Evolutionary conservation across 2,888 invertebrate species (phyloP), one percentile per base, ranked within the genome.

Genomic region (Drepana falcataria): DNA sequence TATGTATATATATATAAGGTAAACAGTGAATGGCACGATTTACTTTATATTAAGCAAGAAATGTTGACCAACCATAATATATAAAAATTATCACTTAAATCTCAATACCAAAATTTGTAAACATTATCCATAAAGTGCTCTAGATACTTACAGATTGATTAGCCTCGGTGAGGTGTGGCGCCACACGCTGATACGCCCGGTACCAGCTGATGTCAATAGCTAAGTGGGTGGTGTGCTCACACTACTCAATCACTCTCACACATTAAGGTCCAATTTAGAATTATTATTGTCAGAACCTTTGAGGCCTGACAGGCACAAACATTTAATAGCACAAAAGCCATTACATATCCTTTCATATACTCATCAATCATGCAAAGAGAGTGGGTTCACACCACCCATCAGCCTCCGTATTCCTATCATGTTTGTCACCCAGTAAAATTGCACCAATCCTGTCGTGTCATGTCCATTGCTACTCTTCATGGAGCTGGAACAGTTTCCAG

Each of bases 351-450:
- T 47, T 55, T 47, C 49, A 33, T 53, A 51, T 9, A 54, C 9
- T 44, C 40, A 35, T 53, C 53, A 60, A n/a, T 53, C 68, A 65
- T 40, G 56, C 70, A 67, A 78, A 71, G 76, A 77, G 73, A 77
- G 75, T 81, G 76, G 68, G 56, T 58, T 54, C 76, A 79, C 85
- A 86, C 81, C 67, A 64, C 76, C 79, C 81, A 78, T 68, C 67
- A 66, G 73, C 71, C 73, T 69, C 84, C 78, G 69, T 71, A 77
- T 81, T 84, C 81, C 87, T 80, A 71, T 62, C 79, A 85, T 84
- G 83, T 75, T 66, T 66, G 69, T 65, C 56, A 70, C 79, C 81
- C 79, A 75, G 69, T 83, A 68, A 79, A 78, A 81, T 85, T 86
- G 83, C 69, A 87, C 77, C 82, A 75, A 57, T 51, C 33, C 60